Conservation (phyloP, 2,113 vertebrate genomes). For the Capreolus pygargus region DNA sequence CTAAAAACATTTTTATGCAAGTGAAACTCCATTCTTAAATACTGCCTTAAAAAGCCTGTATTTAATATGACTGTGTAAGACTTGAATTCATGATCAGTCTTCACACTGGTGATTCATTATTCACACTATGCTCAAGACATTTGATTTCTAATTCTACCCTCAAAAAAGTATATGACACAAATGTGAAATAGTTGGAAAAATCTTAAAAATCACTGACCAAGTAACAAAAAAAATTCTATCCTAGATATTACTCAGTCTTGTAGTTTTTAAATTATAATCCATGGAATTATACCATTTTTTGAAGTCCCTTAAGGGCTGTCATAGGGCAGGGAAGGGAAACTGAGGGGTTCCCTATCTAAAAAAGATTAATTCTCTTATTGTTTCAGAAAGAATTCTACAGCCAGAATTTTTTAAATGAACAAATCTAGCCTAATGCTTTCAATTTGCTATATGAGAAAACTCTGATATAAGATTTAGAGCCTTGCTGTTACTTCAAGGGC, state of each 20-base stretch:
- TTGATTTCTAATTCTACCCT: neutral
- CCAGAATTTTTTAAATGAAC: neutral
- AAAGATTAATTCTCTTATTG: neutral
- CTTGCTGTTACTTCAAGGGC: neutral
- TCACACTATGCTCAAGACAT: neutral
- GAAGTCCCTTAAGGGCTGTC: neutral
- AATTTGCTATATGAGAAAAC: neutral
- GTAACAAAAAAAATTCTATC: neutral
- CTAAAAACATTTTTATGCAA: neutral
- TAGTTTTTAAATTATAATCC: slow-evolving; percentile 22
- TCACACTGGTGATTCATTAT: neutral
- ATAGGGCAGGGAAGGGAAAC: neutral
- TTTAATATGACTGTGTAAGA: neutral
- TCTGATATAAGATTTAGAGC: neutral
- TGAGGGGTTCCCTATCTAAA: neutral
- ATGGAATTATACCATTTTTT: neutral
- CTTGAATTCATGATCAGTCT: neutral
- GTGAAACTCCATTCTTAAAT: slow-evolving; percentile 4
- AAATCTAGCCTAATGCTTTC: neutral
- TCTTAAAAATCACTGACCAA: neutral
- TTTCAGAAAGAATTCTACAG: neutral
- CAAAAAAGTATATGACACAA: neutral
- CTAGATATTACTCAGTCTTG: neutral
- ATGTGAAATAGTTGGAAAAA: neutral
- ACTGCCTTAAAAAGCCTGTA: neutral